These are phyloP conservation scores for Dendrocincla tyrannina DNA, from an alignment of 2,797 vertebrate species.

Conservation along the genomic window DNA sequence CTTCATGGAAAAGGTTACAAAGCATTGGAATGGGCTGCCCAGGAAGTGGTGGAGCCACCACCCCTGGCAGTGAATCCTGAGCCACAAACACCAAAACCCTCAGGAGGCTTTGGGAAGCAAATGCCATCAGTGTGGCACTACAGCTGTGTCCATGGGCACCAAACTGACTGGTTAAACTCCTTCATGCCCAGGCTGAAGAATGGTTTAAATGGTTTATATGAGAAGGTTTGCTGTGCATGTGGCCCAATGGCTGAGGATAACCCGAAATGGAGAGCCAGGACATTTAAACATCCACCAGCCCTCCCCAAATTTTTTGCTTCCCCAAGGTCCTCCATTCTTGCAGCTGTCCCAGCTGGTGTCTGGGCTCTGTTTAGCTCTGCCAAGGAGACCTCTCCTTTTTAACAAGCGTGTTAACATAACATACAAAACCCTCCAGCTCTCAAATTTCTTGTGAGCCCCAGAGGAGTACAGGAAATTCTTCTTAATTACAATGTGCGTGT, in stretches of 20 bases:
- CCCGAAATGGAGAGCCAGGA: background rate
- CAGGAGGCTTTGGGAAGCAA: background rate
- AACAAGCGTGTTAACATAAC: constrained; percentile 41
- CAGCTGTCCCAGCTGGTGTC: background rate
- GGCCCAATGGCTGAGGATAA: background rate
- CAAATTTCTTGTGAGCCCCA: constrained; percentile 27
- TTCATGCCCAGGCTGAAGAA: fast-evolving
- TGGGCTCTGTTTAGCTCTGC: background rate
- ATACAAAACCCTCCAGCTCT: constrained; percentile 52
- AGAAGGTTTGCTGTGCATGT: fast-evolving
- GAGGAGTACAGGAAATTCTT: constrained; percentile 52
- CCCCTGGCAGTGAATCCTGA: background rate
- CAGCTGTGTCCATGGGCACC: fast-evolving
- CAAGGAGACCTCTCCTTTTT: background rate
- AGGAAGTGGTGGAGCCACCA: background rate
- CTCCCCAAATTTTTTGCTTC: background rate
- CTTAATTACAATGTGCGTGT: constrained; percentile 37
- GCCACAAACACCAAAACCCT: background rate
- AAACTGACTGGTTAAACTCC: background rate
- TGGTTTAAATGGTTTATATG: fast-evolving
- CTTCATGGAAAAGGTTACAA: background rate
- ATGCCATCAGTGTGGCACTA: too few species aligned
- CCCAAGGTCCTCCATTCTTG: background rate
- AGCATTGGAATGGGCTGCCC: background rate
- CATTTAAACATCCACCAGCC: background rate